Base-by-base conservation (phyloP, 2,113 vertebrate species). In the Trachemys scripta region DNA sequence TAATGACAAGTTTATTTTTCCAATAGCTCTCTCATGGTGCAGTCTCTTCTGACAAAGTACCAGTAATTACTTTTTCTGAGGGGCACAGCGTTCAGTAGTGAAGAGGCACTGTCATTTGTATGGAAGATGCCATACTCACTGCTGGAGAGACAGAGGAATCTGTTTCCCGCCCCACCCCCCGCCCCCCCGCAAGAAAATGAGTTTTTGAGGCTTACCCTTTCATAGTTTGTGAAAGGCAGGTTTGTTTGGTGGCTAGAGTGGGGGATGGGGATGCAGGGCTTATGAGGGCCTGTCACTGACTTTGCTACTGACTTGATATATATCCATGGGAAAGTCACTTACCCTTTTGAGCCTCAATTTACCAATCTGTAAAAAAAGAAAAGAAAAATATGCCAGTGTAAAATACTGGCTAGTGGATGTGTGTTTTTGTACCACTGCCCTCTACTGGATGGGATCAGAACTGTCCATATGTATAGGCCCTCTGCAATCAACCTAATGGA, bases 1-100 rank as follows among this genome's bases (percentile, higher is more conserved):
- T 49, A 80, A 45, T 0, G 1, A 91, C 79, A 56, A 5, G 16
- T 75, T 92, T 82, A 7, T 88, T 90, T 72, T 83, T 54, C 35
- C 80, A 65, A 49, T 75, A 56, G 72, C 20, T 92, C 0, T 0
- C 49, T 83, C 76, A 25, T 72, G 84, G 80, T 69, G 51, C 8
- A 35, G 53, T 51, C 38, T 82, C 20, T 54, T 49, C 86, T 91
- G 82, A 86, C 84, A 94, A 94, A 87, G 84, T 50, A 50, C 50
- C 50, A 4, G 50, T 35, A 35, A 42, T 4, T 2, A 1, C 4
- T 25, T 29, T 80, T 95, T 90, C 80, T 2, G 83, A 92, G 92
- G 42, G n/a, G 51, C 0, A 29, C 45, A 84, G 90, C 94, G 14
- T 0, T 17, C 57, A 87, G 0, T 0, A 3, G n/a, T 49, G 38